Evolutionary conservation across 2,113 vertebrate genomes (phyloP).

Genomic region (Oreocharis arfaki): DNA sequence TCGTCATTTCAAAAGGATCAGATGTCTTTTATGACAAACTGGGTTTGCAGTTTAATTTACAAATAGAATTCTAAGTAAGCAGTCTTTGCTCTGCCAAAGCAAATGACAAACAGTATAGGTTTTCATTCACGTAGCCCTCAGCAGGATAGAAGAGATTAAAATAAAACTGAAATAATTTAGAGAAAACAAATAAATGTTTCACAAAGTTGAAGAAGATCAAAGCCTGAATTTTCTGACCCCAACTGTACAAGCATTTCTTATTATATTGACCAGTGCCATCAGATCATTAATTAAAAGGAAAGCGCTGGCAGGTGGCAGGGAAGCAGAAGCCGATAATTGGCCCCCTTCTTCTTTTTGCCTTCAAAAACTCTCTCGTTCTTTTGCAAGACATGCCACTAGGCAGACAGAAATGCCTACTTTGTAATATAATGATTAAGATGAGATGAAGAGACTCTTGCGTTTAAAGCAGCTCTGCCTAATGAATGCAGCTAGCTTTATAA

Average conservation of each 20-base stretch:
- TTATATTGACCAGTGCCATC: slow-evolving; percentile 92
- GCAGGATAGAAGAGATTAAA: slow-evolving; percentile 77
- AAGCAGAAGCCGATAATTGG: slow-evolving; percentile 93
- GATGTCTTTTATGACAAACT: slow-evolving; percentile 89
- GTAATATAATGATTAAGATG: slow-evolving; percentile 96
- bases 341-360: slow-evolving; percentile 87
- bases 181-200: slow-evolving; percentile 86
- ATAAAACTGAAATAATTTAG: slow-evolving; percentile 84
- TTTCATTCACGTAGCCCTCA: slow-evolving; percentile 72
- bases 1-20: slow-evolving; percentile 88
- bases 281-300: slow-evolving; percentile 97
- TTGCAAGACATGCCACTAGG: slow-evolving; percentile 93
- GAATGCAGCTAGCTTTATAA: slow-evolving; percentile 79
- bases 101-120: slow-evolving; percentile 74
- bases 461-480: slow-evolving; percentile 77
- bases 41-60: slow-evolving; percentile 90
- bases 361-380: slow-evolving; percentile 82
- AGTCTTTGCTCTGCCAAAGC: slow-evolving; percentile 72
- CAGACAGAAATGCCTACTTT: slow-evolving; percentile 91
- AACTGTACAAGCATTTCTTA: slow-evolving; percentile 86
- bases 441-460: slow-evolving; percentile 82
- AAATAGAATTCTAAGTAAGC: slow-evolving; percentile 83
- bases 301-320: slow-evolving; percentile 93
- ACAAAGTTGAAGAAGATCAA: slow-evolving; percentile 83
- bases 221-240: slow-evolving; percentile 86